Base-by-base conservation (phyloP, 2,888 invertebrate species). In the Plutella xylostella region DNA sequence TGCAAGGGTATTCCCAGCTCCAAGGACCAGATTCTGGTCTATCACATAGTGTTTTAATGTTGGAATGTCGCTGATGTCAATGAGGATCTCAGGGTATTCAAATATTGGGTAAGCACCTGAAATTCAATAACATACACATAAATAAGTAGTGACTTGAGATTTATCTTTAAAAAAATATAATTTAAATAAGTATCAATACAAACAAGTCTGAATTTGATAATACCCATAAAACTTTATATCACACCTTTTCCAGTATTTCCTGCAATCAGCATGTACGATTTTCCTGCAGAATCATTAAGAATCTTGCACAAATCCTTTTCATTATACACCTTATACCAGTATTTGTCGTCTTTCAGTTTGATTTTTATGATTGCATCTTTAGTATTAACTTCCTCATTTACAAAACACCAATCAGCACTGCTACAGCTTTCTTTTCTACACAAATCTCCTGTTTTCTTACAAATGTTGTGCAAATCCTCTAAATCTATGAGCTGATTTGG, bases 181-280 rank as follows among this genome's bases (percentile, higher is more conserved):
- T n/a, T n/a, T n/a, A n/a, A n/a, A n/a, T n/a, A n/a, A n/a, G n/a
- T n/a, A n/a, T n/a, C n/a, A n/a, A n/a, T n/a, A n/a, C n/a, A n/a
- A n/a, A n/a, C n/a, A n/a, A n/a, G n/a, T n/a, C n/a, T n/a, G n/a
- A n/a, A n/a, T n/a, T n/a, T n/a, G n/a, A n/a, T n/a, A n/a, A n/a
- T 3, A 19, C 11, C 15, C n/a, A 18, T 19, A 42, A 2, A 33
- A 30, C 9, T 43, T 14, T 20, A 11, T 19, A 11, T 11, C 19
- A 44, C 60, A 72, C 92, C 92, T 68, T 86, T 87, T 6, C 88
- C 90, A 9, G 91, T 91, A 60, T 91, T 91, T 28, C 92, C 92
- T 20, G 86, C 88, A 2, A 91, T 85, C 2, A 92, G 60, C 65
- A 87, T 82, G 51, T 88, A 89, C 9, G 70, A 72, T 6, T 59